phyloP scores from a whole-genome alignment of 64 coral and sea anemone species.

The Montipora cactus region DNA sequence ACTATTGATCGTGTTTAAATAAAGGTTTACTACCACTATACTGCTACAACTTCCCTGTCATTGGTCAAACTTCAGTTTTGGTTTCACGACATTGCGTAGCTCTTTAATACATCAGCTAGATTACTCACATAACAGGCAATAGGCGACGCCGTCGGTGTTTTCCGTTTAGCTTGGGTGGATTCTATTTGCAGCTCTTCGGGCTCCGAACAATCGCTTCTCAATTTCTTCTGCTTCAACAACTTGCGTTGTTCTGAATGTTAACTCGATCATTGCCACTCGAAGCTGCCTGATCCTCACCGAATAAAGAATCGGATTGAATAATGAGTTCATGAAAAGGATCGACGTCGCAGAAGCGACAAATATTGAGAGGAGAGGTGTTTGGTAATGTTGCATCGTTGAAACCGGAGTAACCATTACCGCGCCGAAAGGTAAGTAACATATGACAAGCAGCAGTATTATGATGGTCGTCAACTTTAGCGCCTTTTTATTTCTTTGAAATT shows the following conservation, averaged over 20 bases:
- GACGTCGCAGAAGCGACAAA: background rate
- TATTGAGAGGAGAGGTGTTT: background rate
- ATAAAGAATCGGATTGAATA: conserved; percentile 1
- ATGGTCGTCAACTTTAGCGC: background rate
- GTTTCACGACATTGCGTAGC: too few relatives aligned
- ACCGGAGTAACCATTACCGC: background rate
- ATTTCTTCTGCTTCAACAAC: too few relatives aligned
- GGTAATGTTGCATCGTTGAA: background rate
- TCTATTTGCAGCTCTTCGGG: too few relatives aligned
- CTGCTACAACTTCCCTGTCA: too few relatives aligned
- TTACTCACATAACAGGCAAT: too few relatives aligned
- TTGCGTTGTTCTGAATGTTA: background rate
- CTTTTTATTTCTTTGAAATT: background rate
- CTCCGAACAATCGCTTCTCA: too few relatives aligned
- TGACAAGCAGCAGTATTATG: background rate
- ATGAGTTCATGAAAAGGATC: background rate
- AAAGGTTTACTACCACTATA: too few relatives aligned
- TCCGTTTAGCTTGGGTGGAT: too few relatives aligned
- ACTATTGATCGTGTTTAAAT: too few relatives aligned
- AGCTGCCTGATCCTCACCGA: background rate
- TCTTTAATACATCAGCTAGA: too few relatives aligned
- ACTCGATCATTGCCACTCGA: background rate
- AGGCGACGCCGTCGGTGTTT: too few relatives aligned
- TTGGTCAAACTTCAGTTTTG: too few relatives aligned
- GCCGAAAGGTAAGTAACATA: background rate